Evolutionary conservation across 2,113 vertebrate genomes (phyloP), one percentile per base, ranked within the genome.

Genomic region (Dipodomys merriami): DNA sequence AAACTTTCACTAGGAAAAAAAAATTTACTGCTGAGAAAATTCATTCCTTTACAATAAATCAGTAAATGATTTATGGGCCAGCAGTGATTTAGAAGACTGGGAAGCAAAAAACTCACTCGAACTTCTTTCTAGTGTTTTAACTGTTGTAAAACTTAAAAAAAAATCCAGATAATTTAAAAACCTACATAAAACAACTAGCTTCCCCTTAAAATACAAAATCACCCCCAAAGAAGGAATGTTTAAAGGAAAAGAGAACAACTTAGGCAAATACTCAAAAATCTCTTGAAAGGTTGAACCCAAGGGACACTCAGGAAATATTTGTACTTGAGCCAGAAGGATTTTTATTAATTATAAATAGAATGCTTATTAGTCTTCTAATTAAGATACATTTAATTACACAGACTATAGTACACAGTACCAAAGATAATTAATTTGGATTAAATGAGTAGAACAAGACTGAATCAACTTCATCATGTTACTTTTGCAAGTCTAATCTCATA

Each of bases 241-340:
- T 74, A 94, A 88, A 90, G 60, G 19, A 72, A 88, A 94, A 87
- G 22, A 76, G 83, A 29, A 85, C n/a, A 93, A 80, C 49, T 39
- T 83, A 35, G 72, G 88, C 7, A 88, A 90, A 96, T 87, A 90
- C 53, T 86, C 64, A 73, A 94, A 94, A 94, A 73, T 74, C 35
- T 88, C 49, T 78, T 71, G 78, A 85, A 92, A 80, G 60, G 91
- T 80, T 35, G 9, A 71, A 46, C 23, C 25, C 30, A 76, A 60
- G 35, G 27, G 46, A 53, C 65, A 85, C 4, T 46, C 73, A 49
- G 53, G 30, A 82, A 90, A 33, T 83, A 85, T 7, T 72, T 90
- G 19, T 76, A 92, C 12, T 76, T 60, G n/a, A 29, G n/a, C 29
- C 86, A 96, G 67, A 79, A 94, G 88, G 25, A 88, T 39, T 72